These are phyloP conservation scores for Fistularia commersonii DNA, from an alignment of 2,797 vertebrate species.

Conservation along the genomic window DNA sequence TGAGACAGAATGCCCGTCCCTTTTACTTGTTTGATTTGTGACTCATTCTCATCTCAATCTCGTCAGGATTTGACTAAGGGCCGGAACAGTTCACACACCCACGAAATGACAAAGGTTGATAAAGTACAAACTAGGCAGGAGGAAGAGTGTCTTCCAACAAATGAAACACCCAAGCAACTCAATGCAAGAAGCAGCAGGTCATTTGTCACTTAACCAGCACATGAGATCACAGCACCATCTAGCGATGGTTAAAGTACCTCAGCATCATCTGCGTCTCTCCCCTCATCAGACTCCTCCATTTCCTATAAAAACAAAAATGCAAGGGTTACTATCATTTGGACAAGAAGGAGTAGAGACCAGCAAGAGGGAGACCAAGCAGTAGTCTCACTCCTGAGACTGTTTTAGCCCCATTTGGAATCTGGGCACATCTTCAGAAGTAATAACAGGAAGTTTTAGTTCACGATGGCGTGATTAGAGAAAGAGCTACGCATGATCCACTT, in stretches of 20 bases:
- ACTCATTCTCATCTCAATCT: slow-evolving; percentile 33
- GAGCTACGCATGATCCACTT: too few species aligned
- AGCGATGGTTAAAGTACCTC: slow-evolving; percentile 84
- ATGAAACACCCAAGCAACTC: background rate
- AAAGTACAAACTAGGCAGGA: too few species aligned
- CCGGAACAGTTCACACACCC: background rate
- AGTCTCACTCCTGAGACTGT: background rate
- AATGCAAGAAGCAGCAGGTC: background rate
- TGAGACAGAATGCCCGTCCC: too few species aligned
- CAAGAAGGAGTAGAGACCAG: slow-evolving; percentile 1
- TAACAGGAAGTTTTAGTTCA: too few species aligned
- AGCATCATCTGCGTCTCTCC: slow-evolving; percentile 87
- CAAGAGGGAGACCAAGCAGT: slow-evolving; percentile 1
- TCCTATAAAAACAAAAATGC: slow-evolving; percentile 94
- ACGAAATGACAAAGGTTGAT: background rate
- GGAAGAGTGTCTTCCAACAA: too few species aligned
- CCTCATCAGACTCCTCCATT: slow-evolving; percentile 96
- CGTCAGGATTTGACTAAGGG: too few species aligned
- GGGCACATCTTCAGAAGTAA: too few species aligned
- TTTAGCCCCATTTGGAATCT: too few species aligned
- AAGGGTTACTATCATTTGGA: slow-evolving; percentile 71
- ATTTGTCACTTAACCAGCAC: background rate
- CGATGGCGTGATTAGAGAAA: too few species aligned
- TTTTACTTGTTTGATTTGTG: slow-evolving; percentile 23
- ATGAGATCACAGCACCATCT: slow-evolving; percentile 56